Evolutionary conservation across 2,888 invertebrate species (phyloP).

Genomic region (Phyllotreta cruciferae): DNA sequence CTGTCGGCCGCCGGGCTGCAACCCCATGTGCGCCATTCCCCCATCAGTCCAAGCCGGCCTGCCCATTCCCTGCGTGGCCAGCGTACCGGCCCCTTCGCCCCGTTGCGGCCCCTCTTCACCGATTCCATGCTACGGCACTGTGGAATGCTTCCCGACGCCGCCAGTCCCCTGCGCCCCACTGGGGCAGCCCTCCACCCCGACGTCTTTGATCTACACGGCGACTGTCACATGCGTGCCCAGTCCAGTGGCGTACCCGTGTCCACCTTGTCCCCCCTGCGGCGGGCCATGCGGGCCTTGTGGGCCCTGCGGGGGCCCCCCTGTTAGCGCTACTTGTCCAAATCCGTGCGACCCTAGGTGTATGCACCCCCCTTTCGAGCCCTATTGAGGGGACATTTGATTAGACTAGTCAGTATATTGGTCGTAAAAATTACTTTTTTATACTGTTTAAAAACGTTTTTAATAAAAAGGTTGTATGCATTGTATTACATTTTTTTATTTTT

Average conservation of each 20-base stretch:
- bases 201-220: conserved; percentile 3
- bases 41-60: background rate
- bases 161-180: conserved; percentile 7
- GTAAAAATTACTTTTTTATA: too few relatives aligned
- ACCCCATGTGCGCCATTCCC: conserved; percentile 1
- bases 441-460: too few relatives aligned
- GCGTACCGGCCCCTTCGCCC: background rate
- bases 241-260: background rate
- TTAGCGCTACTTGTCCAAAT: too few relatives aligned
- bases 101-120: background rate
- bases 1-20: background rate
- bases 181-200: conserved; percentile 7
- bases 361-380: too few relatives aligned
- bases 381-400: too few relatives aligned
- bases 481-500: too few relatives aligned
- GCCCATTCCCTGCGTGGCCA: background rate
- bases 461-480: too few relatives aligned
- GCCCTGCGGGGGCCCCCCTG: too few relatives aligned
- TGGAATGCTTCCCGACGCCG: background rate
- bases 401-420: too few relatives aligned
- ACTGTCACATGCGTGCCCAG: conserved; percentile 1
- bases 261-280: background rate
- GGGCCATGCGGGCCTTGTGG: too few relatives aligned
- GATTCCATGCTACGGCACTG: background rate
- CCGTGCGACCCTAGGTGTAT: too few relatives aligned